Evolutionary conservation across 2,888 invertebrate species (phyloP).

Genomic region (Phragmatobia fuliginosa): DNA sequence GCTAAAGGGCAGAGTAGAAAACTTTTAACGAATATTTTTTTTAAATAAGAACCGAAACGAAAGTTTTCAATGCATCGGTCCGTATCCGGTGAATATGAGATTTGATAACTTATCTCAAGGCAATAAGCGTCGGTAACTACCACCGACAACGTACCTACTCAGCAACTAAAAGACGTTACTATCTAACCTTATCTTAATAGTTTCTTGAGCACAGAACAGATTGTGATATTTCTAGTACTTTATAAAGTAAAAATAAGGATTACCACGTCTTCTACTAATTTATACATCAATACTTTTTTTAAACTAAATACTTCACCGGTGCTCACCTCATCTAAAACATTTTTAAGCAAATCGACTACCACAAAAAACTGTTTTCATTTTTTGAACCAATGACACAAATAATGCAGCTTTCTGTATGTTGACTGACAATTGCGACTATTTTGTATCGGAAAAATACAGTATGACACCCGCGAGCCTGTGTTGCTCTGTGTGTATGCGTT

Average conservation of each 20-base stretch:
- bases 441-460: no score
- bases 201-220: not conserved
- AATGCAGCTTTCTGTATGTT: no score
- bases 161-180: not conserved
- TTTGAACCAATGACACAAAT: no score
- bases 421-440: no score
- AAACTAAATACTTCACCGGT: no score
- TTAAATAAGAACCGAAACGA: not conserved
- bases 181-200: conserved; percentile 1
- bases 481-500: no score
- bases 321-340: no score
- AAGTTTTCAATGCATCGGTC: not conserved
- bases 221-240: not conserved
- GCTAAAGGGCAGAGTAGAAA: no score
- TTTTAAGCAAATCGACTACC: no score
- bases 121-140: not conserved
- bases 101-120: conserved; percentile 6
- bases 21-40: no score
- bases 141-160: not conserved
- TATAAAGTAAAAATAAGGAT: not conserved
- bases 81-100: not conserved
- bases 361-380: no score
- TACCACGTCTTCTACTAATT: not conserved
- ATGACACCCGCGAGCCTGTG: no score
- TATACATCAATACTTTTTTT: not conserved